These are phyloP conservation scores for Mus spretus DNA, from an alignment of 2,797 vertebrate genomes.

Conservation along the genomic window DNA sequence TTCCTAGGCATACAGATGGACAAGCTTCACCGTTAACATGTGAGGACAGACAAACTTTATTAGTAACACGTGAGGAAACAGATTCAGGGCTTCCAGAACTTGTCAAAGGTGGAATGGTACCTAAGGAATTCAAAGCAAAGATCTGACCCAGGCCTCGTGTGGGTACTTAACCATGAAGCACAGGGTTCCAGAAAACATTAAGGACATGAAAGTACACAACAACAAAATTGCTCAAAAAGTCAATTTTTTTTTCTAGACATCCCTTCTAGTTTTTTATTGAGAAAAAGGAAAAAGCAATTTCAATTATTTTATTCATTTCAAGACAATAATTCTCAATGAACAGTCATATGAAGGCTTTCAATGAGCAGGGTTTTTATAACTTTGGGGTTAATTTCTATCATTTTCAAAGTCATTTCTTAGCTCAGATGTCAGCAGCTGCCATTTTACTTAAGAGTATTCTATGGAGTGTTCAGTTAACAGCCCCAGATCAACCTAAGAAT, in stretches of 20 bases:
- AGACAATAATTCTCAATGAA: slow-evolving; percentile 34
- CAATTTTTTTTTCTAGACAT: slow-evolving; percentile 17
- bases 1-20: background rate
- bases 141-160: background rate
- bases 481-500: background rate
- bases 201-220: slow-evolving; percentile 45
- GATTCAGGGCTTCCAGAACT: background rate
- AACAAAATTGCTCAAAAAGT: slow-evolving; percentile 14
- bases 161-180: background rate
- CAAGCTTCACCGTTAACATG: slow-evolving; percentile 4
- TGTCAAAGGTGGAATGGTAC: background rate
- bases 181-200: background rate
- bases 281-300: background rate
- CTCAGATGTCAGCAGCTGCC: background rate
- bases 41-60: slow-evolving; percentile 51
- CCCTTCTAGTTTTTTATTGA: slow-evolving; percentile 20
- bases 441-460: background rate
- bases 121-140: background rate
- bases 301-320: background rate
- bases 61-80: slow-evolving; percentile 4
- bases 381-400: slow-evolving; percentile 35
- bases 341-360: background rate
- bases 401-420: slow-evolving; percentile 68
- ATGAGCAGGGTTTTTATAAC: background rate
- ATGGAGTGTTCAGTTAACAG: background rate